These are phyloP conservation scores for Morelia viridis DNA, from an alignment of 2,797 vertebrate genomes.

Conservation along the genomic window DNA sequence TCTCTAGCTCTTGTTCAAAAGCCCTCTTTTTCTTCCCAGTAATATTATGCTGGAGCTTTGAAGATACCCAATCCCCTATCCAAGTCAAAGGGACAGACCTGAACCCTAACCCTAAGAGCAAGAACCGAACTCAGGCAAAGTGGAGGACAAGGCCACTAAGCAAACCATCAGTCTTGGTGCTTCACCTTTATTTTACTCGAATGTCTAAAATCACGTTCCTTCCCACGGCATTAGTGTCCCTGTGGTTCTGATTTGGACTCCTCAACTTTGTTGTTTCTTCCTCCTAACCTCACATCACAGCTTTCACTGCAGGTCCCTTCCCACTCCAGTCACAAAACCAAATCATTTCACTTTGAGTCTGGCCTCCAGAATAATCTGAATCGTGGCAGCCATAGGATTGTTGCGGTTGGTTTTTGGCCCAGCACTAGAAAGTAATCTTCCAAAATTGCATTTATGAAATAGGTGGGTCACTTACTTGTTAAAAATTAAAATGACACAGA, in stretches of 20 bases:
- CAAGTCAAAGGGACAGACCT: too few species aligned
- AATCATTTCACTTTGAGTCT: too few species aligned
- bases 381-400: too few species aligned
- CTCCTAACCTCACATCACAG: too few species aligned
- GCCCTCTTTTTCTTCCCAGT: neutral
- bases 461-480: neutral
- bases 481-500: neutral
- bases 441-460: neutral
- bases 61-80: neutral
- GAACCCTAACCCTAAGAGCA: neutral
- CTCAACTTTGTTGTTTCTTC: too few species aligned
- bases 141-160: neutral
- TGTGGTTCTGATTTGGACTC: neutral
- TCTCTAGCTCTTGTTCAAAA: neutral
- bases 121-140: neutral
- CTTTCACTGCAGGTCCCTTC: too few species aligned
- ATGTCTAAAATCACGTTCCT: neutral
- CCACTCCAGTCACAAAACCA: neutral
- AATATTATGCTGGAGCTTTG: neutral
- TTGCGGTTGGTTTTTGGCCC: neutral
- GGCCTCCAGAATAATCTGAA: too few species aligned
- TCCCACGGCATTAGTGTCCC: neutral
- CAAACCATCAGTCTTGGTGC: neutral
- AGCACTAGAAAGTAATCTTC: neutral
- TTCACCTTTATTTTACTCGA: neutral